Percentiles rank a stretch among this genome's conserved stretches.
Conservation (phyloP, 1,140 invertebrate genomes). For the Drosophila bifasciata region DNA sequence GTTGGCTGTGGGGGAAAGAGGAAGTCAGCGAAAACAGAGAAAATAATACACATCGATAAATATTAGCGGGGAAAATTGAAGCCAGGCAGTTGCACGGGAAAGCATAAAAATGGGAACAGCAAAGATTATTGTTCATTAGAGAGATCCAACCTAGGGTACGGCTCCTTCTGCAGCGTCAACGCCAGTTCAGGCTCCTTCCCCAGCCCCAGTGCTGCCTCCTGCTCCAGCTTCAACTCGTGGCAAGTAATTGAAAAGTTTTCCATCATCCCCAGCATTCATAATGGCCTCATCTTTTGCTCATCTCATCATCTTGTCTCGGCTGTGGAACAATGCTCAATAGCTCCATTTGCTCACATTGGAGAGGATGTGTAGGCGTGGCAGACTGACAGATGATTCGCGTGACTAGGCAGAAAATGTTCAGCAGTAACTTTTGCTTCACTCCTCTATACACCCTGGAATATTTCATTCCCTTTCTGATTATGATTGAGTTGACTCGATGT, state of each 20-base stretch:
- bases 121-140: conserved; percentile 67
- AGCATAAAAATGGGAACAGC: not conserved
- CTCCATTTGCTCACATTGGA: conserved; percentile 66
- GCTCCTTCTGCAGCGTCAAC: no score
- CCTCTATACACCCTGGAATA: not conserved
- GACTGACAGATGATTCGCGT: conserved; percentile 67
- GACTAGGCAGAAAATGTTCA: conserved; percentile 68
- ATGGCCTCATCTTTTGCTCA: conserved; percentile 20
- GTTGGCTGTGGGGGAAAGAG: not conserved
- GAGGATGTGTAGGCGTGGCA: conserved; percentile 23
- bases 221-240: no score
- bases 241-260: conserved; percentile 71
- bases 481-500: conserved; percentile 67
- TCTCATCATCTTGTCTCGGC: conserved; percentile 14
- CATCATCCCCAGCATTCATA: conserved; percentile 3
- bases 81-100: not conserved
- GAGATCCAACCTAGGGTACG: not conserved
- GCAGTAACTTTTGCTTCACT: conserved; percentile 5
- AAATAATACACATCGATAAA: conserved; percentile 71
- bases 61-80: conserved; percentile 43
- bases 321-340: conserved; percentile 42
- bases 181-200: not conserved
- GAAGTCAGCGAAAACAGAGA: conserved; percentile 14
- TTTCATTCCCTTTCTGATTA: conserved; percentile 41
- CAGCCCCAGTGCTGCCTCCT: not conserved